Conservation (phyloP, 2,113 vertebrate genomes). For the Grammomys dolichurus region DNA sequence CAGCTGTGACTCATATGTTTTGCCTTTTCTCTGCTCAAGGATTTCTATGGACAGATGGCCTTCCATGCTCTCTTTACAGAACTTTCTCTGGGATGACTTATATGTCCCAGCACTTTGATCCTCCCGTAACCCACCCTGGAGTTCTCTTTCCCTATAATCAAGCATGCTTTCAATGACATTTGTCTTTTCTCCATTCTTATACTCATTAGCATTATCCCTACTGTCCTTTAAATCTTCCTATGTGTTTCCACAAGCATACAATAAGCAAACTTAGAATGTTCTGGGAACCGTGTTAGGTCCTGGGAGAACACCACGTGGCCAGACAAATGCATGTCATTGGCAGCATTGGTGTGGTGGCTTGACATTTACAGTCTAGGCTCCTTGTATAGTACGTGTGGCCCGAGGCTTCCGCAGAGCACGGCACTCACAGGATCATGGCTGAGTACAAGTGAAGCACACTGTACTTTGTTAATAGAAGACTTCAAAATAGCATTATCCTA, state of each 20-base stretch:
- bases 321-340: neutral
- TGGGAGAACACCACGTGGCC: neutral
- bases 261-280: neutral
- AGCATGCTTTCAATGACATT: neutral
- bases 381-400: neutral
- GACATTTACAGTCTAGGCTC: neutral
- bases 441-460: neutral
- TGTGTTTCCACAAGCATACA: neutral
- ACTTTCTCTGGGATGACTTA: neutral
- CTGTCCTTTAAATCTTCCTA: neutral
- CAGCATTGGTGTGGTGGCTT: neutral
- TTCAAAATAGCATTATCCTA: neutral
- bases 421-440: no score
- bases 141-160: neutral
- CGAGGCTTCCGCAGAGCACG: neutral
- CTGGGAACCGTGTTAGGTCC: neutral
- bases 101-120: neutral
- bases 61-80: neutral
- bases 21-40: neutral
- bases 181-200: neutral
- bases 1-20: neutral
- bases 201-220: neutral
- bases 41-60: neutral
- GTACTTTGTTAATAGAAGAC: neutral
- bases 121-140: neutral